Conservation (phyloP, 1,140 invertebrate species). For the Schmidtea mediterranea region DNA sequence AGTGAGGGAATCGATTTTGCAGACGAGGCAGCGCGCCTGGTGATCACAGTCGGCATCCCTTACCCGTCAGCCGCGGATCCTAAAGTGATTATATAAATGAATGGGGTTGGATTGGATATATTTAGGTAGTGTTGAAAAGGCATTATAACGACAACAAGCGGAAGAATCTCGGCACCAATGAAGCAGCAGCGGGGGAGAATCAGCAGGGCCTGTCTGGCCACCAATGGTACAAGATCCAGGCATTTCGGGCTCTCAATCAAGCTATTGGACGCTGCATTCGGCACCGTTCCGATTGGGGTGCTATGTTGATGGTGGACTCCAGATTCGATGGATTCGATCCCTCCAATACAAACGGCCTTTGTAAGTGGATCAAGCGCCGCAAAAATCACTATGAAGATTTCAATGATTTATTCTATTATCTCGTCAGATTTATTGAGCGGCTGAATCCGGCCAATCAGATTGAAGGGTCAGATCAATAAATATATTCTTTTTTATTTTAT, state of each 20-base stretch:
- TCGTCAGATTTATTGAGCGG: too few species aligned
- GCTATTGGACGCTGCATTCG: conserved; percentile 38
- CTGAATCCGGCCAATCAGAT: too few species aligned
- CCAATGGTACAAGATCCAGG: conserved; percentile 49
- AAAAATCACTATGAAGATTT: too few species aligned
- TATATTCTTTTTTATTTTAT: too few species aligned
- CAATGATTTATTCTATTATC: too few species aligned
- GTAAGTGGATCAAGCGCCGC: too few species aligned
- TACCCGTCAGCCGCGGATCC: background rate
- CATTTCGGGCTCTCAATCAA: conserved; percentile 31
- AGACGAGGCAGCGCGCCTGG: conserved; percentile 47
- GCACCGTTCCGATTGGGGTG: conserved; percentile 41
- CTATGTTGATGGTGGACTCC: conserved; percentile 38
- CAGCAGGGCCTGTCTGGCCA: conserved; percentile 23
- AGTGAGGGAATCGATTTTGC: conserved; percentile 59
- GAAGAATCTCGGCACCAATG: too few species aligned
- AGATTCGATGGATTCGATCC: conserved; percentile 26
- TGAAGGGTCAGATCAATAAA: too few species aligned
- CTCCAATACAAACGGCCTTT: too few species aligned
- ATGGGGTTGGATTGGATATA: too few species aligned
- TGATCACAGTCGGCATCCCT: conserved; percentile 37
- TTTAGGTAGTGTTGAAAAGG: too few species aligned
- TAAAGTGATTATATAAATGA: conserved; percentile 29
- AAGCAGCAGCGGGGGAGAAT: too few species aligned
- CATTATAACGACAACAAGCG: conserved; percentile 46